Base-by-base conservation (phyloP, 1,140 invertebrate genomes). In the Zaprionus camerounensis region DNA sequence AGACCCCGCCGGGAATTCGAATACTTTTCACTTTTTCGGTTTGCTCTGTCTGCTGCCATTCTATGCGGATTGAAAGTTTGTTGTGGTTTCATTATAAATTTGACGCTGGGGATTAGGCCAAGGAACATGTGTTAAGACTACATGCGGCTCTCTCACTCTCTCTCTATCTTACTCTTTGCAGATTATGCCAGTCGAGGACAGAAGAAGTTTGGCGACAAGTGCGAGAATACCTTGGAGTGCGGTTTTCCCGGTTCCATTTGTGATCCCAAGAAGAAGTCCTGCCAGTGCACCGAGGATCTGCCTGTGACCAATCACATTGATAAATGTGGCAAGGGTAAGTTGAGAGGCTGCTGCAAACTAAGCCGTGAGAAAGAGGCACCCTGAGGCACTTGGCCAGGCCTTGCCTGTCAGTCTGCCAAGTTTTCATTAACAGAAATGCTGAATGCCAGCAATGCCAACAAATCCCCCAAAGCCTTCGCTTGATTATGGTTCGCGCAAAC, bases 261-360 rank as follows among this genome's bases (percentile, higher is more conserved):
- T 88, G 95, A 96, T 77, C 93, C 94, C 4, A 93, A 93, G 46
- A 95, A 94, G 76, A 95, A 94, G 77, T 94, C 94, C 75, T 97
- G 97, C 86, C 93, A 94, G 71, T 97, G 97, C 91, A 94, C 94
- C 51, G 94, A 95, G 12, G 96, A 96, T 76, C 94, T 95, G 68
- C 94, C 94, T 7, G 94, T 95, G 17, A 97, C 96, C 82, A 97
- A 97, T 94, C 96, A 97, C 92, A 93, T 97, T 71, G 96, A 97
- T 91, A 97, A 97, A 93, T 97, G 97, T 93, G 96, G 96, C 83
- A 95, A 95, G 94, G 94, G 96, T 97, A 93, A 95, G 95, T 94
- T 12, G 13, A 2, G 7, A n/a, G n/a, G 31, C 9, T 24, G 17
- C n/a, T 20, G 44, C 0, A 41, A 41, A 41, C 12, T 41, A 15